Percentiles rank a stretch among this genome's conserved stretches.
phyloP scores from a whole-genome alignment of 1,140 invertebrate genomes.

The Conus betulinus region DNA sequence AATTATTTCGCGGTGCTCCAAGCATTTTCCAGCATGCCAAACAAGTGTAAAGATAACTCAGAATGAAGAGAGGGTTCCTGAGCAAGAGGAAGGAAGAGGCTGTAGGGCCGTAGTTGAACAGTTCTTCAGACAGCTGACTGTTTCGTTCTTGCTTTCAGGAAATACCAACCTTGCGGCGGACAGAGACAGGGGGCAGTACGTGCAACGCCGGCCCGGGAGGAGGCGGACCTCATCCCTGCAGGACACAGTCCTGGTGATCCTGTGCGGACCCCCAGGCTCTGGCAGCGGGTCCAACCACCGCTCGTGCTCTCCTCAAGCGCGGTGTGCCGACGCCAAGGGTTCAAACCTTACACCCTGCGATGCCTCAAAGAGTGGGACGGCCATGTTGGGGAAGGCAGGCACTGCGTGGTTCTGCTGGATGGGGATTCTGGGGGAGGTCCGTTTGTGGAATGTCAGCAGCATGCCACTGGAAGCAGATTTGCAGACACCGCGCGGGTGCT shows the following conservation, averaged over 20 bases:
- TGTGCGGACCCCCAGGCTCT: background rate
- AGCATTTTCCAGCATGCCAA: background rate
- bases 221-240: background rate
- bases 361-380: background rate
- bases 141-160: background rate
- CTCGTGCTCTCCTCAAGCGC: conserved; percentile 11
- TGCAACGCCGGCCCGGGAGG: background rate
- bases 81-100: background rate
- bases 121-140: background rate
- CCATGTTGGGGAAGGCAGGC: background rate
- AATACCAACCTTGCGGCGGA: background rate
- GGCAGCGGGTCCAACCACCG: conserved; percentile 19
- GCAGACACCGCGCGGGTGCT: background rate
- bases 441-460: conserved; percentile 2
- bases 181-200: background rate
- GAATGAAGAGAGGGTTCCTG: background rate
- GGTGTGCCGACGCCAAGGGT: background rate
- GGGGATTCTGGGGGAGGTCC: conserved; percentile 24
- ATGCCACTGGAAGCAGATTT: background rate
- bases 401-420: conserved; percentile 9
- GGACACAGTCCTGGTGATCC: background rate
- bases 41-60: background rate
- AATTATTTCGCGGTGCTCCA: background rate
- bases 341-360: background rate
- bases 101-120: background rate